Evolutionary conservation across 2,888 invertebrate genomes (phyloP).

Genomic region (Pyrgus malvae): DNA sequence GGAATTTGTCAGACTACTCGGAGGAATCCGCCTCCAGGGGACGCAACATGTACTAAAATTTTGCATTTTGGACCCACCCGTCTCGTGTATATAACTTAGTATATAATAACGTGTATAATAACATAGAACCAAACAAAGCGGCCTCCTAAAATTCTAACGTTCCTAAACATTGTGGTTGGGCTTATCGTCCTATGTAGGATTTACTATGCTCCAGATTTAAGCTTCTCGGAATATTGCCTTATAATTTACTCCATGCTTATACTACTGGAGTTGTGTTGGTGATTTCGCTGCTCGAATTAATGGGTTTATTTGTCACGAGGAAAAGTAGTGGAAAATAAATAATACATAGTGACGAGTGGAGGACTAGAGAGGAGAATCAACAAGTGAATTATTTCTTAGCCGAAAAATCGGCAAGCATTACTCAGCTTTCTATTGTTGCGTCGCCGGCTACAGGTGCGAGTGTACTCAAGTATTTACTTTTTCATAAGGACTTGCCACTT

Average conservation of each 20-base stretch:
- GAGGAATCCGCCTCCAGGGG: constrained; percentile 60
- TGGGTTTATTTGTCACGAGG: constrained; percentile 1
- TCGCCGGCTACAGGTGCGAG: constrained; percentile 60
- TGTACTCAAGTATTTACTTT: constrained; percentile 53
- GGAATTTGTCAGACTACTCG: constrained; percentile 67
- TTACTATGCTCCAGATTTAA: constrained; percentile 62
- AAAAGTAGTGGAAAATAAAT: constrained; percentile 47
- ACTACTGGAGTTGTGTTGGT: background rate
- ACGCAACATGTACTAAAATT: constrained; percentile 49
- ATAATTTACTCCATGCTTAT: constrained; percentile 26
- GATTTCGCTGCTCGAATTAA: constrained; percentile 3
- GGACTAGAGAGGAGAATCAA: constrained; percentile 54
- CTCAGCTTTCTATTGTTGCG: constrained; percentile 66
- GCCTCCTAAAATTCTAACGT: constrained; percentile 53
- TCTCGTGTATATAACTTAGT: too few species aligned
- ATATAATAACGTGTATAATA: too few species aligned
- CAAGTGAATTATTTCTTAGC: constrained; percentile 74
- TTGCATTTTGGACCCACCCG: too few species aligned
- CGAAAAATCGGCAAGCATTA: constrained; percentile 69
- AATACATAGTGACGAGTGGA: constrained; percentile 53
- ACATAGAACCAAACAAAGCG: constrained; percentile 57
- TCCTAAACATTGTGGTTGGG: constrained; percentile 60
- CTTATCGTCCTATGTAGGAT: constrained; percentile 63
- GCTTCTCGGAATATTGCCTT: constrained; percentile 47
- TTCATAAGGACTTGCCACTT: constrained; percentile 42